A percentile compares a stretch with the other conserved stretches of the same genome.
phyloP scores from a whole-genome alignment of 30 jellyfish, hydroid and myxozoan species.

The Aurelia sp. region DNA sequence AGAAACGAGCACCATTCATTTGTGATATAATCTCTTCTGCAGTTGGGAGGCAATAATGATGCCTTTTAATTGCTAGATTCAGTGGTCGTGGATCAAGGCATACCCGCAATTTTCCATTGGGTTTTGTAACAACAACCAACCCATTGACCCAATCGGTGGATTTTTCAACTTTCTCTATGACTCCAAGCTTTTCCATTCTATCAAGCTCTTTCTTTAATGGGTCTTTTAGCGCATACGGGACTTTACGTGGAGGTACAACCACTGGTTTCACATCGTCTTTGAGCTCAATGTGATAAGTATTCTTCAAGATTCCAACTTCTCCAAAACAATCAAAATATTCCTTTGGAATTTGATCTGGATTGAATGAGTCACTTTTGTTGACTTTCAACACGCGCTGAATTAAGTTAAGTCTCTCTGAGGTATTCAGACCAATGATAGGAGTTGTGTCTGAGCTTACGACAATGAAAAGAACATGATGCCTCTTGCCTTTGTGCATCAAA shows the following conservation, averaged over 20 bases:
- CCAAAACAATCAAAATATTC: conserved; percentile 62
- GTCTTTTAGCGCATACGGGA: conserved; percentile 29
- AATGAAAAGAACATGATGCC: not conserved
- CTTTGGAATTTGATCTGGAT: not conserved
- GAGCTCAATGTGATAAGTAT: conserved; percentile 44
- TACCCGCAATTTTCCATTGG: conserved; percentile 68
- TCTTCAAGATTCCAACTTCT: conserved; percentile 41
- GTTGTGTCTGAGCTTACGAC: not conserved
- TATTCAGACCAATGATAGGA: not conserved
- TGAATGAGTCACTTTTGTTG: too few species aligned
- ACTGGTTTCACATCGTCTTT: conserved; percentile 33
- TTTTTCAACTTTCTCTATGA: conserved; percentile 54
- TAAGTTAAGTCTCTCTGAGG: too few species aligned
- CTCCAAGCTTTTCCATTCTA: conserved; percentile 57
- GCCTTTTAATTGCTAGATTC: too few species aligned
- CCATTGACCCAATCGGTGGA: conserved; percentile 64
- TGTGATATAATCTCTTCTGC: too few species aligned
- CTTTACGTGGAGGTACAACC: conserved; percentile 53
- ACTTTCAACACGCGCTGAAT: too few species aligned
- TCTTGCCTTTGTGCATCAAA: not conserved
- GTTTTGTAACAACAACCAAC: conserved; percentile 49
- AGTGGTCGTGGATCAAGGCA: conserved; percentile 13
- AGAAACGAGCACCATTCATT: too few species aligned
- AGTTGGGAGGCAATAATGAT: too few species aligned
- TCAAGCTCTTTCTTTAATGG: conserved; percentile 49